A percentile compares a stretch with the other conserved stretches of the same genome.
phyloP scores from a whole-genome alignment of 2,888 invertebrate species.

The Drosophila histrio region DNA sequence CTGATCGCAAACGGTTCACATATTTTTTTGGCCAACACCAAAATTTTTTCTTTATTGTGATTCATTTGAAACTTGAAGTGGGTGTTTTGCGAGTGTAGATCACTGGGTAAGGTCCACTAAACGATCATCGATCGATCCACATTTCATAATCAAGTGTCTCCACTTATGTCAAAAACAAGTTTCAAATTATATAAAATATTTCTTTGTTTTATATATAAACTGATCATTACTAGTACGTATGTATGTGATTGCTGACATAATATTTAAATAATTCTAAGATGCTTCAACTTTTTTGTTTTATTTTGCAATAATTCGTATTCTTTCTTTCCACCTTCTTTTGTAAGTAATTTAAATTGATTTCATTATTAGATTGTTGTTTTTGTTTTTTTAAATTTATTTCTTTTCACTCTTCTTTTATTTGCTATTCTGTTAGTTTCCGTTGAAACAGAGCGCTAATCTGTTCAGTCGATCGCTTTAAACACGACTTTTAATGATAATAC shows the following conservation, averaged over 20 bases:
- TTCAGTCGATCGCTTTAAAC: background rate
- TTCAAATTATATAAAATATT: background rate
- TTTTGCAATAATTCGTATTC: slow-evolving; percentile 1
- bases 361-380: slow-evolving; percentile 14
- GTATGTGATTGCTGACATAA: slow-evolving; percentile 2
- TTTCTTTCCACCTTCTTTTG: background rate
- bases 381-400: background rate
- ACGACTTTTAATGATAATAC: slow-evolving; percentile 5
- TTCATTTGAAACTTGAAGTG: slow-evolving; percentile 45
- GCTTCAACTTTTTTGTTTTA: background rate
- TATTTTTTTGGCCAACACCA: slow-evolving; percentile 41
- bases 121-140: slow-evolving; percentile 8
- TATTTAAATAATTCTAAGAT: background rate
- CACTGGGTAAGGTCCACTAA: slow-evolving; percentile 26
- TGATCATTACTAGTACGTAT: slow-evolving; percentile 6
- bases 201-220: background rate
- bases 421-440: background rate
- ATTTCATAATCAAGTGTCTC: slow-evolving; percentile 27
- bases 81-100: slow-evolving; percentile 41
- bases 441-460: slow-evolving; percentile 3
- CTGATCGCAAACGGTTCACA: slow-evolving; percentile 28
- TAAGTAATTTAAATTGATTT: slow-evolving; percentile 13
- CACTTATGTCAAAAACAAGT: slow-evolving; percentile 10
- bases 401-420: background rate
- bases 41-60: slow-evolving; percentile 37